A percentile compares a stretch with the other conserved stretches of the same genome.
These are phyloP conservation scores for Champsocephalus gunnari DNA, from an alignment of 2,797 vertebrate genomes.

Conservation along the genomic window DNA sequence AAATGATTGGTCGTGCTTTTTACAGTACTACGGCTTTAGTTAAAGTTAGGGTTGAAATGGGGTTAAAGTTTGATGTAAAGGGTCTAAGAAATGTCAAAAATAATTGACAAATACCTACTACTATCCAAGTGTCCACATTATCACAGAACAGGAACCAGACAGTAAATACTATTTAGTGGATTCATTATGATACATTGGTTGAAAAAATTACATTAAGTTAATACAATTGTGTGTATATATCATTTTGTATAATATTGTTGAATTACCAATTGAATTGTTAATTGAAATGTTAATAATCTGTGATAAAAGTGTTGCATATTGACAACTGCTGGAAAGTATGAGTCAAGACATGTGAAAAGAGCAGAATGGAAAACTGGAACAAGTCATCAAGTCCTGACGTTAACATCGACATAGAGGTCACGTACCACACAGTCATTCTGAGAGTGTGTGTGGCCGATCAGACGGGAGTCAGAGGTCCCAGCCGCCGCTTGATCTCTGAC, in stretches of 20 bases:
- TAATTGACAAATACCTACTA: neutral
- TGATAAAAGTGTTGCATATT: slow-evolving; percentile 25
- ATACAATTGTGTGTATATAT: neutral
- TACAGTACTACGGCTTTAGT: too few species aligned
- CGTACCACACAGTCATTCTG: slow-evolving; percentile 29
- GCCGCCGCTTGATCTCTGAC: slow-evolving; percentile 55
- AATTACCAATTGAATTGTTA: neutral
- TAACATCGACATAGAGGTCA: slow-evolving; percentile 44
- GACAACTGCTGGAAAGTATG: slow-evolving; percentile 38
- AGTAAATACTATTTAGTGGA: too few species aligned
- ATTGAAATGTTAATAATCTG: slow-evolving; percentile 15
- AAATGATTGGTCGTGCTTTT: too few species aligned
- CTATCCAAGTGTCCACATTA: neutral
- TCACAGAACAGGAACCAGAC: neutral
- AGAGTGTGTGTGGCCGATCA: slow-evolving; percentile 15
- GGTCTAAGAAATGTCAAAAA: neutral
- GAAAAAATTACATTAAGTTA: neutral
- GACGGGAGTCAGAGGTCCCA: slow-evolving; percentile 51
- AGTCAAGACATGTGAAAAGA: slow-evolving; percentile 34
- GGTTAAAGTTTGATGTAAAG: neutral
- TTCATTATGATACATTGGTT: neutral
- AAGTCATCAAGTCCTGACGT: slow-evolving; percentile 49
- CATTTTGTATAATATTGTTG: neutral
- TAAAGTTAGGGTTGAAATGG: too few species aligned
- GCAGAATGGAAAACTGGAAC: slow-evolving; percentile 45